phyloP scores from a whole-genome alignment of 2,888 invertebrate genomes.

The Arge pagana region DNA sequence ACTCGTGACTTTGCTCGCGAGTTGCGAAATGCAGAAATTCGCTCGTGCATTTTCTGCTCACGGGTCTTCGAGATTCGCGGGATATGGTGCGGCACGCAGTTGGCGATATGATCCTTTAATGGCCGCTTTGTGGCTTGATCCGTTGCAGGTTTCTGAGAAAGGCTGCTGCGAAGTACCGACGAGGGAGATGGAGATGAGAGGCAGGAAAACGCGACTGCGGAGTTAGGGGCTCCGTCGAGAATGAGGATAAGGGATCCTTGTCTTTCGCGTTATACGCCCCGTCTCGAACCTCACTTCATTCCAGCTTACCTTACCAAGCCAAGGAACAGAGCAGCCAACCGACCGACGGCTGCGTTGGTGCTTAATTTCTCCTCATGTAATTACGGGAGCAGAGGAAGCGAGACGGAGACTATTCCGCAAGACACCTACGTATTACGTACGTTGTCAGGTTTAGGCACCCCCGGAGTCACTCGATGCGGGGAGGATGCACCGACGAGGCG shows the following conservation, averaged over 20 bases:
- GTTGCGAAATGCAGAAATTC: no score
- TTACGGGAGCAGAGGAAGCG: slow-evolving; percentile 51
- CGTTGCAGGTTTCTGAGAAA: slow-evolving; percentile 53
- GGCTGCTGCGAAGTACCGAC: slow-evolving; percentile 18
- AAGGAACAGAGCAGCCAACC: slow-evolving; percentile 34
- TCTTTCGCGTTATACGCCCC: slow-evolving; percentile 10
- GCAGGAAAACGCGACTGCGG: no score
- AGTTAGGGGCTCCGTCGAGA: no score
- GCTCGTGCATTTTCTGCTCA: no score
- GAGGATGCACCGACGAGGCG: no score
- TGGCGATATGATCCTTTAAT: slow-evolving; percentile 58
- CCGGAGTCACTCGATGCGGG: neutral
- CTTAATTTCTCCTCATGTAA: slow-evolving; percentile 60
- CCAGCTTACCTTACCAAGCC: slow-evolving; percentile 13
- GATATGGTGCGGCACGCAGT: slow-evolving; percentile 31
- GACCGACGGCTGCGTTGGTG: slow-evolving; percentile 57
- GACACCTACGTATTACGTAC: slow-evolving; percentile 13
- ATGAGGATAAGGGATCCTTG: slow-evolving; percentile 17
- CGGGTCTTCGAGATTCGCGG: slow-evolving; percentile 17
- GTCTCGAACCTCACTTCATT: neutral
- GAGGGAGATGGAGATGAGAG: neutral
- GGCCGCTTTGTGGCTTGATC: slow-evolving; percentile 57
- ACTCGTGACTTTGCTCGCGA: no score
- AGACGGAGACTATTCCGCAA: slow-evolving; percentile 32
- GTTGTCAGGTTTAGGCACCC: neutral